A percentile compares a stretch with the other conserved stretches of the same genome.
phyloP scores from a whole-genome alignment of 2,797 vertebrate species.

The Lagodon rhomboides region DNA sequence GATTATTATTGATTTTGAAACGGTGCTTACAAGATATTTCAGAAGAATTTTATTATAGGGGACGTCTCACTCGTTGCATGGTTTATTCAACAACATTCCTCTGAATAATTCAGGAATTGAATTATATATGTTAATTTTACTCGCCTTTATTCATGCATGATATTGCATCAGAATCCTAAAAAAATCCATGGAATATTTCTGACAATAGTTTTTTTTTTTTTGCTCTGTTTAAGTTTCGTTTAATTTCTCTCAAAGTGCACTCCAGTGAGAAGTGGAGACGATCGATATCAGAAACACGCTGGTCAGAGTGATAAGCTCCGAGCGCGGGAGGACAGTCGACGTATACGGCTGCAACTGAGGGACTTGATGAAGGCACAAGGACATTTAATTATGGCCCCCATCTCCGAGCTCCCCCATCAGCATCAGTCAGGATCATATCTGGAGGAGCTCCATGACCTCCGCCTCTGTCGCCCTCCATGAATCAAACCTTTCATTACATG shows the following conservation, averaged over 20 bases:
- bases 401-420: slow-evolving; percentile 76
- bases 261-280: slow-evolving; percentile 22
- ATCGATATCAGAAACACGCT: slow-evolving; percentile 26
- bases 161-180: slow-evolving; percentile 70
- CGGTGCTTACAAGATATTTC: slow-evolving; percentile 48
- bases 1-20: slow-evolving; percentile 52
- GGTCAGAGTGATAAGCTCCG: slow-evolving; percentile 27
- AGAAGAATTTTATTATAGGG: slow-evolving; percentile 52
- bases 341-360: slow-evolving; percentile 23
- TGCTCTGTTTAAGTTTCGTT: slow-evolving; percentile 31
- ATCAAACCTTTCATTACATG: slow-evolving; percentile 82
- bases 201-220: slow-evolving; percentile 52
- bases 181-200: slow-evolving; percentile 66
- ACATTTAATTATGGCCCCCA: slow-evolving; percentile 70
- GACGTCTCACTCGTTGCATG: slow-evolving; percentile 69
- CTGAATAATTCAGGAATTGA: slow-evolving; percentile 77
- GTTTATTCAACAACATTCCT: slow-evolving; percentile 74
- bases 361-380: slow-evolving; percentile 66
- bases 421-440: slow-evolving; percentile 80
- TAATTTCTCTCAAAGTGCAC: slow-evolving; percentile 41
- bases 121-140: slow-evolving; percentile 77
- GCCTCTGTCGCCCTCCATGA: slow-evolving; percentile 79
- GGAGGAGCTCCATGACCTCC: slow-evolving; percentile 81
- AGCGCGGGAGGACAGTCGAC: not conserved
- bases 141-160: slow-evolving; percentile 74